phyloP scores from a whole-genome alignment of 2,888 invertebrate species.

The Napeogenes inachia region DNA sequence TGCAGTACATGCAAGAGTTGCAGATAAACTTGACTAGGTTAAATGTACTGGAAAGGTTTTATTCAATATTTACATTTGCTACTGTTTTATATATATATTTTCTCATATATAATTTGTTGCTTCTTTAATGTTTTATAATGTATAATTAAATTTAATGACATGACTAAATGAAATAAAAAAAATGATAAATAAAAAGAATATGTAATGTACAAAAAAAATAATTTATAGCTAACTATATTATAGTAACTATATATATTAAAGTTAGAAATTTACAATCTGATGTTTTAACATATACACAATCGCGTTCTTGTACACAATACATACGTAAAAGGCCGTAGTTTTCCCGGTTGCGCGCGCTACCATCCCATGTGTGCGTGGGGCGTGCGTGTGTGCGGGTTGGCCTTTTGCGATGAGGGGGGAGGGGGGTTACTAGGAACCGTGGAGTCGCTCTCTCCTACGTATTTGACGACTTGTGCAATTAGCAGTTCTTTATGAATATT shows the following conservation, averaged over 20 bases:
- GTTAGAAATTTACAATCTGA: neutral
- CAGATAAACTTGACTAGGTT: neutral
- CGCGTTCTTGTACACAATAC: constrained; percentile 71
- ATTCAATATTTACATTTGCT: too few species aligned
- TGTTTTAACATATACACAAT: constrained; percentile 41
- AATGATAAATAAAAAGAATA: too few species aligned
- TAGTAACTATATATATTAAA: too few species aligned
- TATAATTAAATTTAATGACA: too few species aligned
- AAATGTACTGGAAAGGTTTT: too few species aligned
- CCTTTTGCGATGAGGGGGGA: constrained; percentile 57
- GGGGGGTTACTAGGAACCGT: constrained; percentile 56
- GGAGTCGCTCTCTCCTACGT: constrained; percentile 64
- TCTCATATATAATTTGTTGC: too few species aligned
- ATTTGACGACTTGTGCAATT: constrained; percentile 76
- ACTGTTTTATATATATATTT: too few species aligned
- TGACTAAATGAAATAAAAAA: too few species aligned
- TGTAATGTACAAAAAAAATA: too few species aligned
- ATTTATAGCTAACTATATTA: too few species aligned
- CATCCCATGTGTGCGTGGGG: constrained; percentile 44
- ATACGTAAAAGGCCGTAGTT: constrained; percentile 74
- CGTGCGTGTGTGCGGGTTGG: constrained; percentile 53
- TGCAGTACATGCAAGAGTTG: constrained; percentile 42
- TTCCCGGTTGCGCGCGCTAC: constrained; percentile 74
- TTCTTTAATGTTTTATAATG: too few species aligned
- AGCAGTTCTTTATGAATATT: constrained; percentile 77